phyloP scores from a whole-genome alignment of 2,888 invertebrate genomes.

The Dasysyrphus albostriatus region DNA sequence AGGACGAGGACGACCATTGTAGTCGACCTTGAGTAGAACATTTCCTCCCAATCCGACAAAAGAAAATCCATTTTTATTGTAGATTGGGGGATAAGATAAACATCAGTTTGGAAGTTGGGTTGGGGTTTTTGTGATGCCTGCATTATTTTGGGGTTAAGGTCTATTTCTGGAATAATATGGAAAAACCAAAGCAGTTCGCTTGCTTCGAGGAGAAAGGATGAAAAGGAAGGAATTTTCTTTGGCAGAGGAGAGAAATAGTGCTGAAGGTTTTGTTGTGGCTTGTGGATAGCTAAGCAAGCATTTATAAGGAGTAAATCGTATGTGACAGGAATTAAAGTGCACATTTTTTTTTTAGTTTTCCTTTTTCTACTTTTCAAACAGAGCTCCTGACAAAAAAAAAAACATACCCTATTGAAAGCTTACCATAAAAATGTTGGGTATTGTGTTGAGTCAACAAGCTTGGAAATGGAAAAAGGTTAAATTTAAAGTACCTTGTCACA shows the following conservation, averaged over 20 bases:
- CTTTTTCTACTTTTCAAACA: not conserved
- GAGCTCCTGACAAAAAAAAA: not conserved
- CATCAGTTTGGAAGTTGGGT: not conserved
- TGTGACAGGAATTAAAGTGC: conserved; percentile 34
- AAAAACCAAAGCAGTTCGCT: not conserved
- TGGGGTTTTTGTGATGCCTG: not conserved
- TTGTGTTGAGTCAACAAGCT: conserved; percentile 31
- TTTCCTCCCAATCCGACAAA: conserved; percentile 10
- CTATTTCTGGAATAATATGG: conserved; percentile 10
- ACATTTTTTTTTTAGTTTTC: not conserved
- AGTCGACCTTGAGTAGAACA: conserved; percentile 28
- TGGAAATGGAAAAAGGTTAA: conserved; percentile 9
- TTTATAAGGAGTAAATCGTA: conserved; percentile 23
- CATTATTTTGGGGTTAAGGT: not conserved
- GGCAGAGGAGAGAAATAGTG: not conserved
- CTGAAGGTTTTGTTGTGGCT: conserved; percentile 10
- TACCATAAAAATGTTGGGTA: not conserved
- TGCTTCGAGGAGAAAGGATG: not conserved
- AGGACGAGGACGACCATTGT: conserved; percentile 16
- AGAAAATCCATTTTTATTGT: conserved; percentile 29
- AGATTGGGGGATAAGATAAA: conserved; percentile 4
- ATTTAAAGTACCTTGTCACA: not conserved
- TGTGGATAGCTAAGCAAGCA: conserved; percentile 13
- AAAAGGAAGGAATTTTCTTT: not conserved
- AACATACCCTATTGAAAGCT: not conserved